Conservation (phyloP, 1,140 invertebrate species). For the Oscheius sp. region DNA sequence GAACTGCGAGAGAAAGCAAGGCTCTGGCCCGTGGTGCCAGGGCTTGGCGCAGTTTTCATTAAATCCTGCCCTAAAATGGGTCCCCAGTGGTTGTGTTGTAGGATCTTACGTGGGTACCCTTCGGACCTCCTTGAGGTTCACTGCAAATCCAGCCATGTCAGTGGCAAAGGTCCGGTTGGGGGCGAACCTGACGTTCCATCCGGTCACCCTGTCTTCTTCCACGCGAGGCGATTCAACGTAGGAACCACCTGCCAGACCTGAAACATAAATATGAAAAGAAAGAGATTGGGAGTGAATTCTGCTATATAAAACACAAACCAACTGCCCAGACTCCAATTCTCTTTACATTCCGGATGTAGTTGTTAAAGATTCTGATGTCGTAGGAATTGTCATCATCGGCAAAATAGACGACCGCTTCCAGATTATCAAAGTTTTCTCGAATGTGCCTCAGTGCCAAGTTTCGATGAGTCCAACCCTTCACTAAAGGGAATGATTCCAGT, state of each 20-base stretch:
- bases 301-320: slow-evolving; percentile 67
- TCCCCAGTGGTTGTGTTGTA: not conserved
- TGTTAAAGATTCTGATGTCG: slow-evolving; percentile 55
- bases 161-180: slow-evolving; percentile 86
- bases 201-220: slow-evolving; percentile 44
- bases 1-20: slow-evolving; percentile 78
- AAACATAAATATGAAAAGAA: not conserved
- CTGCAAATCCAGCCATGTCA: slow-evolving; percentile 97
- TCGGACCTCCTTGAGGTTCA: slow-evolving; percentile 78
- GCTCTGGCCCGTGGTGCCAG: slow-evolving; percentile 78
- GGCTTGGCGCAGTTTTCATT: slow-evolving; percentile 73
- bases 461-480: slow-evolving; percentile 64
- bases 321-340: slow-evolving; percentile 41
- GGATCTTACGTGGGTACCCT: slow-evolving; percentile 63
- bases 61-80: slow-evolving; percentile 75
- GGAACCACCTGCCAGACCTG: slow-evolving; percentile 47
- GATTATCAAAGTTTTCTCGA: slow-evolving; percentile 67
- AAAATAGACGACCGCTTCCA: slow-evolving; percentile 51
- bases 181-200: slow-evolving; percentile 76
- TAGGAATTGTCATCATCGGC: slow-evolving; percentile 60
- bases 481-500: too few species aligned
- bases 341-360: slow-evolving; percentile 68
- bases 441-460: slow-evolving; percentile 86
- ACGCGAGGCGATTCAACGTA: slow-evolving; percentile 57
- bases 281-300: not conserved